Base-by-base conservation (phyloP, 1,140 invertebrate species). In the Bombus impatiens region DNA sequence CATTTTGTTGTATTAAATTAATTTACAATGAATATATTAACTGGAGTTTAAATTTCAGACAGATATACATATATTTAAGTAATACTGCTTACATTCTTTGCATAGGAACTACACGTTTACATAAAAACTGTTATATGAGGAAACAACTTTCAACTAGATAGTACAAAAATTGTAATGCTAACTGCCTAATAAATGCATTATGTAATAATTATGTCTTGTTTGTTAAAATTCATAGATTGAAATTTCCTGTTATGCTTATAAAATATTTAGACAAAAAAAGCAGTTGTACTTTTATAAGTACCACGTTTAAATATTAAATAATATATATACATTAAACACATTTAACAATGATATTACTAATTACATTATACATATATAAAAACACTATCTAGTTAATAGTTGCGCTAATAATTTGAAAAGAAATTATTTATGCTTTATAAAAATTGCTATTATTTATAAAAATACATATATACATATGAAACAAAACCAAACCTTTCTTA, bases 181-280 rank as follows among this genome's bases (percentile, higher is more conserved):
- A 90, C 82, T 90, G 82, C 78, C 68, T 90, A 82, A 90, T 89
- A 85, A 90, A 90, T 13, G 62, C 77, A 85, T 82, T 87, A 84
- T 82, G 62, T 89, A 35, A 88, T 32, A 65, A 35, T 82, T 82
- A 44, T 35, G 35, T 44, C 1, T 32, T 84, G 18, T 78, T 59
- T 35, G 0, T 68, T 32, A 53, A 65, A 53, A 32, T 57, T 72
- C 22, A 53, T 44, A 3, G 9, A 40, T 72, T 59, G 25, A 81
- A 57, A 15, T 71, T 22, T n/a, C 2, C 22, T 35, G 1, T 22
- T 62, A 57, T 37, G 25, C 28, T 35, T 15, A 37, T 59, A 10
- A 8, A 77, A 35, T 62, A 37, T 15, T 40, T 62, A 10, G 42
- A 9, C 6, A 40, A 42, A 62, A 32, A 44, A 42, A 3, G 9